Base-by-base conservation (phyloP, 2,797 vertebrate species). In the Squalus acanthias region DNA sequence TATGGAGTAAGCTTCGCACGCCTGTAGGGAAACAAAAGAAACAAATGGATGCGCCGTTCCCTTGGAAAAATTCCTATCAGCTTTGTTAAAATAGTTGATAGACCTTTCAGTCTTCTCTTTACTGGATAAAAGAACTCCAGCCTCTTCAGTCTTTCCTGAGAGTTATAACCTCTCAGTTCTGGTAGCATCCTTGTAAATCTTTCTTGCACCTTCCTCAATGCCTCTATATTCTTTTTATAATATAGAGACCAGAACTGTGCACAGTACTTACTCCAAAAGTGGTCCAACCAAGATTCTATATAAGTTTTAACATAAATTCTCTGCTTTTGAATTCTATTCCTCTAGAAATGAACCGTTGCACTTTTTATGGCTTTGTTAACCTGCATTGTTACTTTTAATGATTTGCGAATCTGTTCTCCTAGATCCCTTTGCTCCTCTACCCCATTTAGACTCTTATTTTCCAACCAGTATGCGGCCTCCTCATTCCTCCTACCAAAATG, bases 1-100 rank as follows among this genome's bases (percentile, higher is more conserved):
- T 96, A 98, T 97, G 96, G 98, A 97, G 24, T 99, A 99, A 17
- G 99, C 98, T 91, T 97, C 98, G 97, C 99, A 99, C 5, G 98
- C 98, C 99, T 99, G 97, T 24, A 97, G 97, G 96, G 92, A 96
- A 97, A 96, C 96, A 97, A 1, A 96, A 2, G 96, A 79, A 96
- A 76, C 10, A 53, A 95, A 33, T 50, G 22, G 39, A 60, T 76
- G 3, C 26, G 17, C 7, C 5, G 33, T 46, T 17, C 10, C 50
- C 50, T 93, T 46, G 17, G 12, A 69, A 46, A 93, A 93, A 69
- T n/a, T n/a, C 57, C 12, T 15, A n/a, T 60, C 88, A 89, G 39
- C 26, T 89, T 89, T 89, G 53, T 33, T 33, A 63, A 63, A n/a
- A 50, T 50, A 85, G 20, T 60, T 3, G 13, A n/a, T 63, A 1